These are phyloP conservation scores for Opisthocomus hoazin DNA, from an alignment of 2,113 vertebrate genomes.

Conservation along the genomic window DNA sequence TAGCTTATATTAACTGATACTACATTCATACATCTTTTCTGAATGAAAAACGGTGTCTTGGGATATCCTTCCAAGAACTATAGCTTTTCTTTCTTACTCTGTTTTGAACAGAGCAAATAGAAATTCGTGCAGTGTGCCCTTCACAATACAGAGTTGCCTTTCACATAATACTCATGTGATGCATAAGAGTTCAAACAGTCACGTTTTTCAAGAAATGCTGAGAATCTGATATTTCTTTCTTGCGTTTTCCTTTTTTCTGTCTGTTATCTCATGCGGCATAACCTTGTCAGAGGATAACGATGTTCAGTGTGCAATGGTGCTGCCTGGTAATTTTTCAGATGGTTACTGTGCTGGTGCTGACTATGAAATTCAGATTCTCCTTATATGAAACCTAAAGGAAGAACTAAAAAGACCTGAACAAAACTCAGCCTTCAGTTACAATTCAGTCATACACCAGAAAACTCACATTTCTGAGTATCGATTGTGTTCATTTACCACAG, in stretches of 20 bases:
- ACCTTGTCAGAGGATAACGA: neutral
- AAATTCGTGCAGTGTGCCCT: neutral
- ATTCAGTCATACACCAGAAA: conserved; percentile 15
- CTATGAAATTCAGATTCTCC: neutral
- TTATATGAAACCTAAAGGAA: neutral
- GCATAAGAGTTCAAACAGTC: neutral
- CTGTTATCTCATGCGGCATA: neutral
- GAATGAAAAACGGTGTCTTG: neutral
- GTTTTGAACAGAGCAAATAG: neutral
- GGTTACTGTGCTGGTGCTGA: neutral
- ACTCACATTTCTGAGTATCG: conserved; percentile 37
- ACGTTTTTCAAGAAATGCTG: neutral
- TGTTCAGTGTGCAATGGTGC: neutral
- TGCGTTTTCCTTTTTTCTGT: neutral
- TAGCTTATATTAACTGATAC: neutral
- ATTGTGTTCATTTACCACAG: conserved; percentile 56
- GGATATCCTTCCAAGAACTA: neutral
- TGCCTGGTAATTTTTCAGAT: neutral
- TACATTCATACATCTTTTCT: neutral
- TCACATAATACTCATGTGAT: neutral
- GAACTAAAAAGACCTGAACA: neutral
- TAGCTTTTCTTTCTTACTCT: neutral
- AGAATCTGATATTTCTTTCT: neutral
- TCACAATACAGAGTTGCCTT: neutral
- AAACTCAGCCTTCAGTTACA: neutral